These are phyloP conservation scores for Paracanthobrama guichenoti DNA, from an alignment of 2,113 vertebrate species.

Conservation along the genomic window DNA sequence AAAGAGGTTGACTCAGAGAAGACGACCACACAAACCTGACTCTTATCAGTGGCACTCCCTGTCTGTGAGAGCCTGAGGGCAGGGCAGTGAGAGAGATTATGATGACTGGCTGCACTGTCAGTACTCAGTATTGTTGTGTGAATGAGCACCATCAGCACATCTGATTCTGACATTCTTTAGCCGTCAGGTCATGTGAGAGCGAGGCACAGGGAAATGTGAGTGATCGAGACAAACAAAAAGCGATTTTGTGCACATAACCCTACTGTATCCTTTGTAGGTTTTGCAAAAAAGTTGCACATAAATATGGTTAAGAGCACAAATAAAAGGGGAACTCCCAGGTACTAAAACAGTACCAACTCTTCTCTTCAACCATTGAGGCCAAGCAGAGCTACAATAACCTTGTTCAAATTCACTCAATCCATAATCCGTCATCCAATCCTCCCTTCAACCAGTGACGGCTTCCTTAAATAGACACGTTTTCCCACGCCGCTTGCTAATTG, in stretches of 20 bases:
- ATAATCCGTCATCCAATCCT: too few relatives aligned
- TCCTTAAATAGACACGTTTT: too few relatives aligned
- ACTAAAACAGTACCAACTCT: too few relatives aligned
- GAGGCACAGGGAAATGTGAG: not conserved
- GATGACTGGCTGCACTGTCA: not conserved
- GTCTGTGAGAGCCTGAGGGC: slow-evolving; percentile 24
- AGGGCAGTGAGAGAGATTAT: slow-evolving; percentile 35
- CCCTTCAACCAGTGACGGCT: too few relatives aligned
- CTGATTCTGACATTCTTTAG: slow-evolving; percentile 32
- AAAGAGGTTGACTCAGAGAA: not conserved
- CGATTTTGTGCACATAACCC: not conserved
- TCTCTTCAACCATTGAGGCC: too few relatives aligned
- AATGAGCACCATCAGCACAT: slow-evolving; percentile 42
- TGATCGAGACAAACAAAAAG: slow-evolving; percentile 2
- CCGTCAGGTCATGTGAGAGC: slow-evolving; percentile 1
- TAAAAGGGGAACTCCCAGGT: too few relatives aligned
- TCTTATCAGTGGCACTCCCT: not conserved
- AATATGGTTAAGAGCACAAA: too few relatives aligned
- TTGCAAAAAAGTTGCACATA: not conserved
- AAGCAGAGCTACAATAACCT: too few relatives aligned
- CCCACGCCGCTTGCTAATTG: too few relatives aligned
- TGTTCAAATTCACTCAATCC: too few relatives aligned
- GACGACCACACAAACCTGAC: slow-evolving; percentile 18
- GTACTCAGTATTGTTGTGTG: slow-evolving; percentile 36
- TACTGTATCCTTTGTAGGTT: too few relatives aligned